Conservation (phyloP, 2,113 vertebrate species). For the Casuarius casuarius region DNA sequence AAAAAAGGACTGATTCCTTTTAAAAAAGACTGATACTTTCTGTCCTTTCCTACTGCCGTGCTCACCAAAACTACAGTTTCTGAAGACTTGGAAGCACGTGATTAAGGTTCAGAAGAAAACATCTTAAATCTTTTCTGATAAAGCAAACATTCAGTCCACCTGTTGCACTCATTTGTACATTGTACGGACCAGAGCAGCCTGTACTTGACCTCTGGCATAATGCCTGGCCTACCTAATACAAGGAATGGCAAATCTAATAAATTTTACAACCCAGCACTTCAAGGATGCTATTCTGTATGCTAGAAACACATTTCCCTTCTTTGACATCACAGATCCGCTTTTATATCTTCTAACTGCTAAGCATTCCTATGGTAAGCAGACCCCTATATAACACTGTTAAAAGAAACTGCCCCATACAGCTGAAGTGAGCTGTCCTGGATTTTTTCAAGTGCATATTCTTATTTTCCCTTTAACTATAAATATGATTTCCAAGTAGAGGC, state of each 20-base stretch:
- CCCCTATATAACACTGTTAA: neutral
- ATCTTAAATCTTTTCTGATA: neutral
- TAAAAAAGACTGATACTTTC: neutral
- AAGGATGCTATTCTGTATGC: neutral
- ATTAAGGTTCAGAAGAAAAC: neutral
- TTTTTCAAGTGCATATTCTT: neutral
- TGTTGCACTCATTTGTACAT: neutral
- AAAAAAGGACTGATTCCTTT: neutral
- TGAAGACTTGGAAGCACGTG: neutral
- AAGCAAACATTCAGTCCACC: neutral
- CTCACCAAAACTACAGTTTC: neutral
- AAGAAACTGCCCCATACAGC: neutral
- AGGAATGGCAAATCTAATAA: neutral
- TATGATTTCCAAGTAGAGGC: neutral
- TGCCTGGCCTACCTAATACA: neutral
- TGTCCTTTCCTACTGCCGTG: neutral
- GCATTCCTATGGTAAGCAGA: neutral
- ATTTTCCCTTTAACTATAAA: neutral
- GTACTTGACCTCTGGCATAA: neutral
- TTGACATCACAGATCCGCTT: neutral
- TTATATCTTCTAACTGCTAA: neutral
- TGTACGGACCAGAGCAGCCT: neutral
- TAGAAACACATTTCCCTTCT: neutral
- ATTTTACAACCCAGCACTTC: neutral
- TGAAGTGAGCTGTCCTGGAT: neutral